Base-by-base conservation (phyloP, 2,113 vertebrate species). In the Cichladusa arquata region DNA sequence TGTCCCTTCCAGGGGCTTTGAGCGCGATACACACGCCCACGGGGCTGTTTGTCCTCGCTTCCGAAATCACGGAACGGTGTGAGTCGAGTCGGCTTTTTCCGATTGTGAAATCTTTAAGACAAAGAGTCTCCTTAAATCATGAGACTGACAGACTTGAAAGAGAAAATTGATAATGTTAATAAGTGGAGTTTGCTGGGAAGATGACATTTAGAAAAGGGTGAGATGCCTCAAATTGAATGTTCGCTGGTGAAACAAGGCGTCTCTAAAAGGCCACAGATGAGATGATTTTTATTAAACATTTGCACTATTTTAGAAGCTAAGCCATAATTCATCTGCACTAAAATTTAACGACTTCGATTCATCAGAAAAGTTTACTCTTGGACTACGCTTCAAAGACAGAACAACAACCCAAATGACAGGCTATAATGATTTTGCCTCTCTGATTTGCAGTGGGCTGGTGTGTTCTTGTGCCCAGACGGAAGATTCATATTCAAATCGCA, bases 281-380 rank as follows among this genome's bases (percentile, higher is more conserved):
- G 54, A 65, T 36, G 12, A 92, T 90, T 89, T 94, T 88, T 96
- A 72, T 94, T 90, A 94, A 96, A 90, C 65, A 48, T 93, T 93
- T 83, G 76, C 62, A 83, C 82, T 84, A 78, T 93, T 92, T 95
- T 96, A 81, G 79, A 95, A 91, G 50, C 48, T 82, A 28, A 95
- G 38, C 60, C 77, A 45, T 95, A 96, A 93, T 81, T 97, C 93
- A 94, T 90, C 72, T 76, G 45, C 84, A 90, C 86, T 93, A 77
- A 95, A 96, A 84, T 95, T 97, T 94, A 95, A 96, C 58, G 70
- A 95, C 94, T 96, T 95, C 72, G 48, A 94, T 94, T 92, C 80
- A 89, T 88, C 93, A 95, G 76, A 76, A 86, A 95, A 96, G 92
- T 95, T 97, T 91, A 85, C 29, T 5, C 84, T 95, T 93, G 93